Evolutionary conservation across 2,797 vertebrate species (phyloP).

Genomic region (Smutsia temminckii): DNA sequence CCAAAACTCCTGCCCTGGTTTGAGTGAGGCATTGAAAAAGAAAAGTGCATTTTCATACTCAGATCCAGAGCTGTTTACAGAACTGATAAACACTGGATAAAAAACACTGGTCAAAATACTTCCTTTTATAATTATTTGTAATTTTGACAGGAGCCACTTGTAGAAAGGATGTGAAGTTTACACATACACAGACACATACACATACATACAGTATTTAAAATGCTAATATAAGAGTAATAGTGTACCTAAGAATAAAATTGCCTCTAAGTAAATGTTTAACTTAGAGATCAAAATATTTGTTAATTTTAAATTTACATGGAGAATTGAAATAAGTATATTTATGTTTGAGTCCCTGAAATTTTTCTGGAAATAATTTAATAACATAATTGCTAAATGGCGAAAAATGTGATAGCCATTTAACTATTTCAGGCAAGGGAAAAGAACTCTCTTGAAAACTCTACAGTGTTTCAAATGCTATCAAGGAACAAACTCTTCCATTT

Average conservation of each 20-base stretch:
- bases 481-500: neutral
- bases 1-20: neutral
- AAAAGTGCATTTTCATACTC: neutral
- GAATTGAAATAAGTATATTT: slow-evolving; percentile 20
- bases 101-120: neutral
- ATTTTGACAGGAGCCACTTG: neutral
- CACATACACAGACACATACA: neutral
- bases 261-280: slow-evolving; percentile 29
- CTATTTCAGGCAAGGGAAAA: slow-evolving; percentile 15
- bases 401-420: neutral
- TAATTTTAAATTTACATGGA: slow-evolving; percentile 42
- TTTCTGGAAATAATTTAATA: slow-evolving; percentile 14
- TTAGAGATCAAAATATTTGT: neutral
- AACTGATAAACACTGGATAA: neutral
- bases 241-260: neutral
- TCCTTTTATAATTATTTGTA: neutral
- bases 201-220: neutral
- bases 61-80: neutral
- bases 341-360: neutral
- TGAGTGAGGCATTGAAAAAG: neutral
- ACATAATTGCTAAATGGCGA: neutral
- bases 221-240: neutral
- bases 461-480: neutral
- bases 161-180: neutral
- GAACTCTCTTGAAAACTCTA: neutral